phyloP scores from a whole-genome alignment of 2,113 vertebrate species.

The Psilopsiagon aurifrons region DNA sequence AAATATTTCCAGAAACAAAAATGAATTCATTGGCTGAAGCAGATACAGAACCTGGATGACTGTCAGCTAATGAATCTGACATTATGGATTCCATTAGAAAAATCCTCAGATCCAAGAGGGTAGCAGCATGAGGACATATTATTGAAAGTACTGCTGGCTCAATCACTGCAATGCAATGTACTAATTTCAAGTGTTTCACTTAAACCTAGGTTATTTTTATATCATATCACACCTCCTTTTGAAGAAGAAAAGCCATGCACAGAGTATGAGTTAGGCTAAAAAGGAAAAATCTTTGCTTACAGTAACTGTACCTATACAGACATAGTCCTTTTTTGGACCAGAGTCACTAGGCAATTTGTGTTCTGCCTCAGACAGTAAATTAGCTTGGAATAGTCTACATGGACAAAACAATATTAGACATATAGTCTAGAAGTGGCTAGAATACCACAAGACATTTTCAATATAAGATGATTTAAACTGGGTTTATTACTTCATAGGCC shows the following conservation, averaged over 20 bases:
- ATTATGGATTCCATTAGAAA: background rate
- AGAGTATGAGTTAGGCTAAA: background rate
- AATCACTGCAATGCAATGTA: background rate
- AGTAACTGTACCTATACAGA: background rate
- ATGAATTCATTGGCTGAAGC: background rate
- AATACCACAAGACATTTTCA: background rate
- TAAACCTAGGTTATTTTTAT: background rate
- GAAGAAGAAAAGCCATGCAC: background rate
- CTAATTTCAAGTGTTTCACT: background rate
- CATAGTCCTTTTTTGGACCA: background rate
- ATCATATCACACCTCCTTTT: background rate
- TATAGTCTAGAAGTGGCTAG: background rate
- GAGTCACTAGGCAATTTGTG: background rate
- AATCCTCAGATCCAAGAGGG: background rate
- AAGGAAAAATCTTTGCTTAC: background rate
- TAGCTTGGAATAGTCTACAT: background rate
- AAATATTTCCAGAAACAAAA: background rate
- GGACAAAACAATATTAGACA: background rate
- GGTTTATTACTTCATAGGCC: background rate
- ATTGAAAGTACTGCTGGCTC: background rate
- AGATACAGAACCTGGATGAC: background rate
- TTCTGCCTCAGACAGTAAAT: background rate
- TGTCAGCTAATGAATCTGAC: background rate
- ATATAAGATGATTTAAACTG: background rate
- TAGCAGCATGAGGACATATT: background rate